Conservation (phyloP, 1,140 invertebrate species). For the Drosophila pseudoobscura region DNA sequence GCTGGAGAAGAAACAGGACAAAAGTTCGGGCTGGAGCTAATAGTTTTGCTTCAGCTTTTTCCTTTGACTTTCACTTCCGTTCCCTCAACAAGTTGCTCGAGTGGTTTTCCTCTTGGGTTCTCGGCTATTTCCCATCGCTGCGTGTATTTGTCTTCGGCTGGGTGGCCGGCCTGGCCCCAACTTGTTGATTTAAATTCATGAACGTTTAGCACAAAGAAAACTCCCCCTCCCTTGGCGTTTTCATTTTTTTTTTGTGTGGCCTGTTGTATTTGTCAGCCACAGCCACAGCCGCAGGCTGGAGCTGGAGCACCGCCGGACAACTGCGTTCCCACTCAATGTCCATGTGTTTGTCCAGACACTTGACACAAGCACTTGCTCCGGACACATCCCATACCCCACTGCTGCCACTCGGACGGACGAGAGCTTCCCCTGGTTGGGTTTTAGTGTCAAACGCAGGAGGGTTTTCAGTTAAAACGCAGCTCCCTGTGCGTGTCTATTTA, state of each 20-base stretch:
- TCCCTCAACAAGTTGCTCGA: slow-evolving; percentile 74
- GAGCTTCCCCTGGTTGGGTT: slow-evolving; percentile 18
- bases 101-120: slow-evolving; percentile 58
- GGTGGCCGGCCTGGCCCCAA: slow-evolving; percentile 11
- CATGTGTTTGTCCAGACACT: slow-evolving; percentile 79
- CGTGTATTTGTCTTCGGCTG: neutral
- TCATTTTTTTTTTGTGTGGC: slow-evolving; percentile 7
- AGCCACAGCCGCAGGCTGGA: slow-evolving; percentile 46
- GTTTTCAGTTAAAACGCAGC: slow-evolving; percentile 5
- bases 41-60: slow-evolving; percentile 69
- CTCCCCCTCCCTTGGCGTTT: neutral
- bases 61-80: slow-evolving; percentile 74
- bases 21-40: slow-evolving; percentile 55
- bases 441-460: slow-evolving; percentile 72
- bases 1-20: slow-evolving; percentile 43
- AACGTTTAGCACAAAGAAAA: slow-evolving; percentile 53
- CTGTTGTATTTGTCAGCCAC: slow-evolving; percentile 65
- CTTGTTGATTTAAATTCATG: slow-evolving; percentile 81
- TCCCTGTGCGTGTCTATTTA: slow-evolving; percentile 70
- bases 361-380: slow-evolving; percentile 73
- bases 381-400: neutral
- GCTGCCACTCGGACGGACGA: neutral
- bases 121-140: slow-evolving; percentile 8
- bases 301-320: slow-evolving; percentile 34
- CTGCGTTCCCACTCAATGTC: slow-evolving; percentile 66